These are phyloP conservation scores for Accipiter cooperii DNA, from an alignment of 2,113 vertebrate genomes.

Conservation along the genomic window DNA sequence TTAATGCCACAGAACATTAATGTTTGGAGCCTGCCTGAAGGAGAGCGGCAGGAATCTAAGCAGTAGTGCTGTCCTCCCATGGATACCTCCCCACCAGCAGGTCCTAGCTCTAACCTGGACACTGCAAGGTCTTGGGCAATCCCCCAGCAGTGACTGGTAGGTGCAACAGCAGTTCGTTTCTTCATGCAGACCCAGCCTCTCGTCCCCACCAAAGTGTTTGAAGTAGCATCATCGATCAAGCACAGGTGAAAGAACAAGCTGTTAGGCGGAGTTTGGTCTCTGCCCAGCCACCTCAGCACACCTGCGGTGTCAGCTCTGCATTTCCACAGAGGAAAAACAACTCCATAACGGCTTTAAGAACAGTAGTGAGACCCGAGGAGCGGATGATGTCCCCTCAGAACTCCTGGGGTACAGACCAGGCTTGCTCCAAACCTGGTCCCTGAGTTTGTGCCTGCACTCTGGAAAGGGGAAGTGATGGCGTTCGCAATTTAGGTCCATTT, in stretches of 20 bases:
- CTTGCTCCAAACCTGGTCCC: neutral
- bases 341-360: neutral
- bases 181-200: neutral
- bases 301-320: neutral
- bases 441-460: neutral
- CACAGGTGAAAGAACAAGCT: neutral
- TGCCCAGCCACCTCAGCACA: neutral
- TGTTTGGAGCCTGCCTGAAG: neutral
- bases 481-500: neutral
- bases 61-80: neutral
- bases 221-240: neutral
- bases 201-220: neutral
- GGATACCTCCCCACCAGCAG: neutral
- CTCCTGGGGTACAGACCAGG: neutral
- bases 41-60: neutral
- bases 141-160: rapidly evolving
- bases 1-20: neutral
- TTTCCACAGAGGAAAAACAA: neutral
- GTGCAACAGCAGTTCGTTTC: neutral
- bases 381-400: neutral
- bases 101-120: neutral
- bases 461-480: neutral
- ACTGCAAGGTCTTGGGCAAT: neutral
- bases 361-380: neutral
- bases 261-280: neutral